These are phyloP conservation scores for Tortrix viridana DNA, from an alignment of 2,888 invertebrate species.

Conservation along the genomic window DNA sequence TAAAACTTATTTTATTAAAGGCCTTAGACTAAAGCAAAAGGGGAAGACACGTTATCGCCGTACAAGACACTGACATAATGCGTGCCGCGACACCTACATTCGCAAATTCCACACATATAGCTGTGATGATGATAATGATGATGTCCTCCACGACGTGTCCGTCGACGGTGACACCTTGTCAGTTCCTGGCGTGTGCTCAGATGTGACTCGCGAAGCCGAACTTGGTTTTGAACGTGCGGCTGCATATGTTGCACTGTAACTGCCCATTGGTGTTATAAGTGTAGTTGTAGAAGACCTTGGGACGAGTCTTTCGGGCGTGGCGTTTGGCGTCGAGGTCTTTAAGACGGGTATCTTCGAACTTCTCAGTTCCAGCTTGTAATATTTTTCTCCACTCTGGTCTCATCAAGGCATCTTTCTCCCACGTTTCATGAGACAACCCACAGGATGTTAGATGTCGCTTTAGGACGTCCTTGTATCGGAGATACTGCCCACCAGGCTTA, in stretches of 20 bases:
- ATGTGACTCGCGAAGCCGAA: neutral
- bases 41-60: no score
- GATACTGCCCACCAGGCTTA: neutral
- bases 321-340: neutral
- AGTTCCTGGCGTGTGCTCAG: neutral
- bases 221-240: neutral
- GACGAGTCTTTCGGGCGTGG: no score
- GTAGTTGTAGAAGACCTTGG: no score
- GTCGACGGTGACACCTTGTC: neutral
- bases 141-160: slow-evolving; percentile 8
- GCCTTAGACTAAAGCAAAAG: no score
- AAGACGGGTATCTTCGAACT: neutral
- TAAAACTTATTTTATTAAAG: no score
- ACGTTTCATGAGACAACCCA: neutral
- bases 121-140: slow-evolving; percentile 9
- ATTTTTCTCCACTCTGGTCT: neutral
- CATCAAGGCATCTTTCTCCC: neutral
- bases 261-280: no score
- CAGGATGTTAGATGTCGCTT: neutral
- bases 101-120: no score
- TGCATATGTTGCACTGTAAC: neutral
- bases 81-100: no score
- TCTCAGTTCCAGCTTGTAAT: neutral
- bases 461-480: neutral
- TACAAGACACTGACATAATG: no score